Percentiles rank a stretch among this genome's conserved stretches.
Conservation (phyloP, 2,113 vertebrate genomes). For the Heterotilapia buettikoferi region DNA sequence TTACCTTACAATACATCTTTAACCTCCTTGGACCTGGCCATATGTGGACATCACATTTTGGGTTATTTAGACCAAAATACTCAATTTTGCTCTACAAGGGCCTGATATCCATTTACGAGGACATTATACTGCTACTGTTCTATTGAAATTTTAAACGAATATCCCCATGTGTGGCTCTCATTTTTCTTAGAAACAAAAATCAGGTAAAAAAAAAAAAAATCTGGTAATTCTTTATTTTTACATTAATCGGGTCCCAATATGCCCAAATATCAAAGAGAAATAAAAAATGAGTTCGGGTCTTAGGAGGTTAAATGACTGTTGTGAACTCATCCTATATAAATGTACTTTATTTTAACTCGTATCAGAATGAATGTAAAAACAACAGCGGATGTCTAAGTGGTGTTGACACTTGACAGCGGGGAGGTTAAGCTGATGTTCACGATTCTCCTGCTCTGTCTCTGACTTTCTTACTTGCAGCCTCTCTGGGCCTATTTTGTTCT, state of each 20-base stretch:
- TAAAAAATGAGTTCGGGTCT: background rate
- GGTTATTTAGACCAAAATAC: background rate
- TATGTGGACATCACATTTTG: background rate
- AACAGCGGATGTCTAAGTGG: background rate
- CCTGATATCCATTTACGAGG: background rate
- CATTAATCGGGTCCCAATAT: background rate
- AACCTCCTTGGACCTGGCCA: background rate
- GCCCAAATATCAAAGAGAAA: background rate
- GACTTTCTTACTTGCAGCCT: background rate
- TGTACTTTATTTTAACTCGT: background rate
- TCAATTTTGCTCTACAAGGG: background rate
- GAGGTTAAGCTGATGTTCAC: background rate
- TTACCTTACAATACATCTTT: background rate
- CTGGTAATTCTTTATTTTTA: background rate
- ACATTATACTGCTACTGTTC: background rate
- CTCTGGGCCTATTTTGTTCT: background rate
- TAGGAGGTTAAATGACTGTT: background rate
- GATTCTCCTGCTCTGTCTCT: background rate
- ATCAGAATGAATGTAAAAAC: background rate
- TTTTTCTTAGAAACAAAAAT: background rate
- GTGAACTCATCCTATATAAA: background rate
- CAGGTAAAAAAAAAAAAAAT: background rate
- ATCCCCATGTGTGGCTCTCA: background rate
- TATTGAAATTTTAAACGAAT: background rate
- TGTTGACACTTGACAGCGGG: background rate